Conservation (phyloP, 2,888 invertebrate genomes). For the Pseudanteris insignis region DNA sequence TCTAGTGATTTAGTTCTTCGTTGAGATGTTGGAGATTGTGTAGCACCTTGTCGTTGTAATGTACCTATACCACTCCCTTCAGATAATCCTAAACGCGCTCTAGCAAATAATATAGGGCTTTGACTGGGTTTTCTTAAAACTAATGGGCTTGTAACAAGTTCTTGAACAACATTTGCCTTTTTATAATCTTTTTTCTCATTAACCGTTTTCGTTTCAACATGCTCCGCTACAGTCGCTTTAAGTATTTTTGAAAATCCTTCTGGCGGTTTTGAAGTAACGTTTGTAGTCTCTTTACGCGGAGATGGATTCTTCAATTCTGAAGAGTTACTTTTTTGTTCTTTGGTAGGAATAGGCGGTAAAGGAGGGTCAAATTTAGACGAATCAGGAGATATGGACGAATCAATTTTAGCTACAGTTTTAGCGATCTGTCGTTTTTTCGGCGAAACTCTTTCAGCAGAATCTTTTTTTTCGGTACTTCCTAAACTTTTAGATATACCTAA, state of each 20-base stretch:
- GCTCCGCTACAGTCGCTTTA: constrained; percentile 9
- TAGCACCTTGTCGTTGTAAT: constrained; percentile 79
- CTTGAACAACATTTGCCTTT: constrained; percentile 65
- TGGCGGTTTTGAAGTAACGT: background rate
- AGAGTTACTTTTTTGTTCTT: constrained; percentile 50
- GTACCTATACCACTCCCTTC: constrained; percentile 83
- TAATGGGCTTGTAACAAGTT: constrained; percentile 75
- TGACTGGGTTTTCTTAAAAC: constrained; percentile 76
- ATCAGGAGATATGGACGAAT: constrained; percentile 50
- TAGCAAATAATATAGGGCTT: constrained; percentile 81
- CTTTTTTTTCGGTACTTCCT: constrained; percentile 60
- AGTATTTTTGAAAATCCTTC: constrained; percentile 25
- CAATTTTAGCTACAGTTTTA: constrained; percentile 72
- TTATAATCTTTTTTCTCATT: constrained; percentile 51
- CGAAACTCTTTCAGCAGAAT: constrained; percentile 59
- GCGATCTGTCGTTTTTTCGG: constrained; percentile 54
- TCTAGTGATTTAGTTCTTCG: constrained; percentile 86
- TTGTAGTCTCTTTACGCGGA: constrained; percentile 70
- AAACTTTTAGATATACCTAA: constrained; percentile 64
- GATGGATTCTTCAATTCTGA: constrained; percentile 63
- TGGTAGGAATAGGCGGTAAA: constrained; percentile 10
- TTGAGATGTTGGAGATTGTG: constrained; percentile 78
- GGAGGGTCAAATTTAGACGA: constrained; percentile 33
- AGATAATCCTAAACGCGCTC: constrained; percentile 81
- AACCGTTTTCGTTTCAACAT: constrained; percentile 46